These are phyloP conservation scores for Microcebus tavaratra DNA, from an alignment of 2,113 vertebrate genomes.

Conservation along the genomic window DNA sequence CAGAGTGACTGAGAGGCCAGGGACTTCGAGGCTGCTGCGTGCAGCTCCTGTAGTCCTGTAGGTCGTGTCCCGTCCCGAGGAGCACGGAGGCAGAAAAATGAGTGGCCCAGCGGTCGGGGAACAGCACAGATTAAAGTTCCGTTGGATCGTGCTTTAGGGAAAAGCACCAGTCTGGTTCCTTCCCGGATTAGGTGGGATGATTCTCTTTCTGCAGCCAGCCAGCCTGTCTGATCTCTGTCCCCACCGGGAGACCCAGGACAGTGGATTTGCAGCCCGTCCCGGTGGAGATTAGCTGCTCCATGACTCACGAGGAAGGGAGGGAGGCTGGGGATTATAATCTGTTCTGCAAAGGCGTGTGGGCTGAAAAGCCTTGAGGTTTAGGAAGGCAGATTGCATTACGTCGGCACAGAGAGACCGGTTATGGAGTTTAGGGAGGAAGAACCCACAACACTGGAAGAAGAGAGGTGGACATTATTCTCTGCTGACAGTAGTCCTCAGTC, in stretches of 20 bases:
- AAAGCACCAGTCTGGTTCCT: rapidly evolving
- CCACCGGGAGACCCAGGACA: neutral
- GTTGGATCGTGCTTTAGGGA: rapidly evolving
- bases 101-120: rapidly evolving
- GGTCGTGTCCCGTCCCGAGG: neutral
- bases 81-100: neutral
- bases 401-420: conserved; percentile 15
- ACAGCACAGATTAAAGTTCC: rapidly evolving
- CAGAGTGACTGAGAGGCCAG: conserved; percentile 46
- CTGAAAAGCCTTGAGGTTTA: neutral
- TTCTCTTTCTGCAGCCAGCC: neutral
- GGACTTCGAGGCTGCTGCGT: neutral
- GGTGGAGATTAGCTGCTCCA: neutral
- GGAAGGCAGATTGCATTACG: conserved; percentile 2
- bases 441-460: neutral
- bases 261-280: neutral
- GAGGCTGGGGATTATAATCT: neutral
- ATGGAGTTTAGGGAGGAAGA: neutral
- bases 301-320: neutral
- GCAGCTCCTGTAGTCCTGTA: rapidly evolving
- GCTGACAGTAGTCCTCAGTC: neutral
- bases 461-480: neutral
- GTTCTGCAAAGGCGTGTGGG: neutral
- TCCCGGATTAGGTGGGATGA: neutral
- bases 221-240: neutral